These are phyloP conservation scores for Chrysemys picta DNA, from an alignment of 2,113 vertebrate genomes.

Conservation along the genomic window DNA sequence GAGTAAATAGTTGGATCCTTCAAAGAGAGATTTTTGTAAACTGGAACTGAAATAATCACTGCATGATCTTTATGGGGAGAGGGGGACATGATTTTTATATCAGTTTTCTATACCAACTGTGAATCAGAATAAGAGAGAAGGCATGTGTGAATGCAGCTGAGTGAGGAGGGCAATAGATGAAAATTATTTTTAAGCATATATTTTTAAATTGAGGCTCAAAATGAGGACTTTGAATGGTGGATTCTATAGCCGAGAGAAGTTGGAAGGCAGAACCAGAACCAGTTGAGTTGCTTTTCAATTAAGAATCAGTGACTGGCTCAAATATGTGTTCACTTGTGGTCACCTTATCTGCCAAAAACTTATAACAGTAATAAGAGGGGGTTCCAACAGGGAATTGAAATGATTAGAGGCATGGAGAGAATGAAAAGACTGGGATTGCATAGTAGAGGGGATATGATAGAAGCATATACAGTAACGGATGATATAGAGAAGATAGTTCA, in stretches of 20 bases:
- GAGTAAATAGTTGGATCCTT: not conserved
- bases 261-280: not conserved
- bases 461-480: not conserved
- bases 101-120: not conserved
- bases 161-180: not conserved
- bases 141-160: not conserved
- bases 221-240: not conserved
- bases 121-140: not conserved
- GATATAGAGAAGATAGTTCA: rapidly evolving
- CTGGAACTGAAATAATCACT: not conserved
- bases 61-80: rapidly evolving
- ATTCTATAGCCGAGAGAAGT: not conserved
- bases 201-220: not conserved
- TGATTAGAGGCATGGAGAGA: not conserved
- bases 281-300: not conserved
- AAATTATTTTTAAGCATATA: not conserved
- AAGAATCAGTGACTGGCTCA: not conserved
- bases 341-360: not conserved
- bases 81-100: not conserved
- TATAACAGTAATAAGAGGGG: not conserved
- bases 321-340: not conserved
- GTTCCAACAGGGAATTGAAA: not conserved
- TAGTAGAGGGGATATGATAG: rapidly evolving
- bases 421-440: not conserved
- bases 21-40: not conserved